phyloP scores from a whole-genome alignment of 2,113 vertebrate species.

The Callaeas wilsoni region DNA sequence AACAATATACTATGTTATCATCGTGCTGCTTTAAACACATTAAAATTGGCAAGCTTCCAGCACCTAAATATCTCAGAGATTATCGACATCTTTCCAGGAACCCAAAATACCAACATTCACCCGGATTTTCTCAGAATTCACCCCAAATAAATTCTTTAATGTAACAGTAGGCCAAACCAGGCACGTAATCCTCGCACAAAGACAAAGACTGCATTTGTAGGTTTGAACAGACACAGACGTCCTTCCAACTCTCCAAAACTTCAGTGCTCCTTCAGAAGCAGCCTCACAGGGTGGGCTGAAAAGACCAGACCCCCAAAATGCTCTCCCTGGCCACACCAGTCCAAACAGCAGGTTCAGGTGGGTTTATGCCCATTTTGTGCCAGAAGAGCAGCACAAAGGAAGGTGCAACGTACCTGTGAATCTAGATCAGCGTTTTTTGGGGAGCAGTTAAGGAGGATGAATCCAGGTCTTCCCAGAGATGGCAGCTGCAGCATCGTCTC shows the following conservation, averaged over 20 bases:
- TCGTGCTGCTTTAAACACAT: neutral
- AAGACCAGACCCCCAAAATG: neutral
- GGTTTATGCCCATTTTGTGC: neutral
- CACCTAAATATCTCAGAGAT: neutral
- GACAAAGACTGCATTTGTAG: neutral
- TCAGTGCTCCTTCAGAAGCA: neutral
- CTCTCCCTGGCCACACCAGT: neutral
- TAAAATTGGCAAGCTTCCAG: neutral
- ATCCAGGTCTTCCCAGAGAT: slow-evolving; percentile 1
- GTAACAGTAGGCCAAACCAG: neutral
- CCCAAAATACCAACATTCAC: neutral
- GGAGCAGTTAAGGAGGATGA: neutral
- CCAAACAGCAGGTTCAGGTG: neutral
- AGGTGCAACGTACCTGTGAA: neutral
- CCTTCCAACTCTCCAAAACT: neutral
- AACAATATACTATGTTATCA: neutral
- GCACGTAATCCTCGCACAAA: rapidly evolving
- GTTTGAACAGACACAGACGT: neutral
- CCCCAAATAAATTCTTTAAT: neutral
- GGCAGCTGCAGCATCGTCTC: neutral
- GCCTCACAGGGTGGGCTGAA: neutral
- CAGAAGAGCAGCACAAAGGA: neutral
- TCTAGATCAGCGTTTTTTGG: neutral
- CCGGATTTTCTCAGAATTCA: neutral
- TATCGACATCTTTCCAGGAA: neutral